Evolutionary conservation across 2,888 invertebrate species (phyloP), one percentile per base, ranked within the genome.

Genomic region (Yponomeuta cagnagella): DNA sequence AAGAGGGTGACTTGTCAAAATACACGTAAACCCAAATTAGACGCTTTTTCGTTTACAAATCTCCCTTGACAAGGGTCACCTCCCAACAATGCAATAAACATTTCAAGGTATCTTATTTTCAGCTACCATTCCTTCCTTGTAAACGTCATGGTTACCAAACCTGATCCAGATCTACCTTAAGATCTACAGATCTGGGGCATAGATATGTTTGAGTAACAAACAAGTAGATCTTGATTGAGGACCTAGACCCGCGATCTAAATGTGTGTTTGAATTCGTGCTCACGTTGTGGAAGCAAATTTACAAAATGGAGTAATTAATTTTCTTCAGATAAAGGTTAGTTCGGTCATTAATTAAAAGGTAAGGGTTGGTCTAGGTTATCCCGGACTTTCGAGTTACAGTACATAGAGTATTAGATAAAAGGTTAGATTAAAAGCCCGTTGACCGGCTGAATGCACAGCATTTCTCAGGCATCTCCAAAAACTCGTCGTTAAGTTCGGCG

Each of bases 11-110:
- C 84, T 84, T 84, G 82, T 85, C 84, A 84, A 85, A 86, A 87
- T 81, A 84, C 78, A 80, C 43, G 43, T 43, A 58, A 80, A 82
- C 82, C 83, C 83, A 85, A 87, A 88, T 88, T 86, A 86, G 84
- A 84, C 81, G 85, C 79, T 84, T 86, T 72, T 88, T 83, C 84
- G 82, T 83, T 84, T 82, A 84, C 84, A 88, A 86, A 87, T 88
- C 87, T 86, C 80, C 79, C 81, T 80, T 88, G 88, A 89, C 84
- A 87, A 86, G 87, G 88, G 88, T 89, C 82, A 79, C 81, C 80
- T 80, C 79, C 78, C 75, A 78, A 82, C 82, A 79, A 79, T 52
- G n/a, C 48, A 48, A 31, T 66, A 43, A 70, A 70, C 37, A 48
- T 69, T 52, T 31, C 69, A 31, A 48, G 48, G 66, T 68, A 68